Conservation (phyloP, 2,113 vertebrate genomes). For the Blennius ocellaris region DNA sequence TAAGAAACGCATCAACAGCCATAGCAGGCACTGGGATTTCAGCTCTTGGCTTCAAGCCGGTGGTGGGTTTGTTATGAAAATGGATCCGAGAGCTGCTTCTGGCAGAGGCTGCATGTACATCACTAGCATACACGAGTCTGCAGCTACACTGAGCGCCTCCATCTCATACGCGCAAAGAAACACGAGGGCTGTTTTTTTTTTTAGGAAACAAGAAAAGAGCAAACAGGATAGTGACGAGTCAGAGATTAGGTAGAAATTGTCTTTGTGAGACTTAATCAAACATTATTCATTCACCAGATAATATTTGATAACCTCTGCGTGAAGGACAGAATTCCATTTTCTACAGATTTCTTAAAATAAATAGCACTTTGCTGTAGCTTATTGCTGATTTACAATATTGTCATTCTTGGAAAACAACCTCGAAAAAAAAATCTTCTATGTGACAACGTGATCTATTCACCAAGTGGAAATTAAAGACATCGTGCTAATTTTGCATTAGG, state of each 20-base stretch:
- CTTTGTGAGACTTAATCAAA: neutral
- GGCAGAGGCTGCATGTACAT: conserved; percentile 63
- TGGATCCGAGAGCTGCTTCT: conserved; percentile 62
- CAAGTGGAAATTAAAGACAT: conserved; percentile 12
- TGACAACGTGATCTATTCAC: conserved; percentile 4
- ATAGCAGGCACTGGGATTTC: conserved; percentile 54
- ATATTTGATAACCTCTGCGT: neutral
- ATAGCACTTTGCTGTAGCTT: neutral
- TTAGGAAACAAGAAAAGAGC: conserved; percentile 2
- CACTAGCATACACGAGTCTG: conserved; percentile 48
- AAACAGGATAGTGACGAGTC: neutral
- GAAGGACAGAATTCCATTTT: neutral
- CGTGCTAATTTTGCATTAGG: conserved; percentile 28
- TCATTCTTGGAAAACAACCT: conserved; percentile 1
- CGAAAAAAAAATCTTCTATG: neutral
- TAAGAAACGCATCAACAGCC: conserved; percentile 58
- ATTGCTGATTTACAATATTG: conserved; percentile 1
- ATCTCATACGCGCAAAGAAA: conserved; percentile 59
- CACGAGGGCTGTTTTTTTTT: conserved; percentile 13
- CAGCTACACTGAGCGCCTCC: conserved; percentile 58
- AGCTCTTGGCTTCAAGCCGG: conserved; percentile 58
- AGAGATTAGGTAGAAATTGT: neutral
- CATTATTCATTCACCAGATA: neutral
- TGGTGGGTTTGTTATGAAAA: conserved; percentile 59
- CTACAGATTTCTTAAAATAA: conserved; percentile 1